Percentiles rank a stretch among this genome's conserved stretches.
phyloP scores from a whole-genome alignment of 1,140 invertebrate species.

The Drosophila kanapiae region DNA sequence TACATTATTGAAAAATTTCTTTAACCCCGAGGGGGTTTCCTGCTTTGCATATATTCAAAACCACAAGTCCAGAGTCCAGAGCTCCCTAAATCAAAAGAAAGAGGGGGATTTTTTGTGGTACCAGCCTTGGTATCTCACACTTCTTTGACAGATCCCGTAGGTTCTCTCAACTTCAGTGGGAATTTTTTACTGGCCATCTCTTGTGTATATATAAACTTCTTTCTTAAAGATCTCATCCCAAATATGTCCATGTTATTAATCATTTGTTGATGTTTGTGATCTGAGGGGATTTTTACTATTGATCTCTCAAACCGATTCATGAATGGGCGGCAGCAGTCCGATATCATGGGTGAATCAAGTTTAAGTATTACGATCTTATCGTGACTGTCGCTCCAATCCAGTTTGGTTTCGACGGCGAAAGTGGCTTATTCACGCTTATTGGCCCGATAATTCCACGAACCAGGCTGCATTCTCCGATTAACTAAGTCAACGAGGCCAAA shows the following conservation, averaged over 20 bases:
- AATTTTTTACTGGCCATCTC: neutral
- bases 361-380: constrained; percentile 1
- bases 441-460: constrained; percentile 46
- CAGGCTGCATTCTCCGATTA: constrained; percentile 47
- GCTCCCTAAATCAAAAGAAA: neutral
- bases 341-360: constrained; percentile 16
- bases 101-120: constrained; percentile 14
- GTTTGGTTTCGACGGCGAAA: constrained; percentile 30
- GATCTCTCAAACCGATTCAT: constrained; percentile 22
- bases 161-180: neutral
- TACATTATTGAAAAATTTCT: neutral
- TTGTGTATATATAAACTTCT: neutral
- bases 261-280: constrained; percentile 21
- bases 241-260: neutral
- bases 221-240: neutral
- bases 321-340: constrained; percentile 22
- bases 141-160: neutral
- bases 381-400: constrained; percentile 23
- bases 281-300: constrained; percentile 13
- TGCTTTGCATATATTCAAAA: constrained; percentile 11
- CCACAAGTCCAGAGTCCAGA: constrained; percentile 4
- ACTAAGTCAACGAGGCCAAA: constrained; percentile 38
- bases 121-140: neutral
- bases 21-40: neutral
- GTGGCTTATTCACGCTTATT: constrained; percentile 55